Base-by-base conservation (phyloP, 2,113 vertebrate species). In the Gorsachius goisagi region DNA sequence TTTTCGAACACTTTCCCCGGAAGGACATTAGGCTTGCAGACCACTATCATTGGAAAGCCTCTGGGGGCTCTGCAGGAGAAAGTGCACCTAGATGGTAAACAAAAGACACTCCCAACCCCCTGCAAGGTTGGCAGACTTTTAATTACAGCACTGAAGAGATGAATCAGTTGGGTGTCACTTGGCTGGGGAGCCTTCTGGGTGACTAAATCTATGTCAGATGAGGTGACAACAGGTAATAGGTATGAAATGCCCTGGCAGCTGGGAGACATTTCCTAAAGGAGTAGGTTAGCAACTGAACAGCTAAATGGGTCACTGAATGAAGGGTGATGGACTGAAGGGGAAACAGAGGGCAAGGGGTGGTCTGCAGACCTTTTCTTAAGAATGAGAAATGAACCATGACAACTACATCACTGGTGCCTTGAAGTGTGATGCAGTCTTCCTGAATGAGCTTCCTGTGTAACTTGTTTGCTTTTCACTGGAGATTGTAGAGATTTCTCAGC, bases 101-200 rank as follows among this genome's bases (percentile, higher is more conserved):
- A 88, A 45, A 71, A 79, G 81, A 18, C 58, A 30, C 53, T 91
- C 50, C 45, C 21, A 80, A 14, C 9, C 47, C 66, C 41, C 47
- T 72, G 41, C 28, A 72, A 23, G 27, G 22, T 3, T 45, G 59
- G 55, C 50, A 90, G 88, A 53, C 72, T 77, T 95, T 49, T 96
- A 93, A 90, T 96, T 95, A 78, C 64, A 66, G 5, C 62, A 6
- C 1, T 5, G 73, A 52, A 68, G 85, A 73, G 79, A 47, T 95
- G 67, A 96, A 77, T 96, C 91, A 88, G 53, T 73, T 76, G 88
- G 39, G 62, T 91, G 85, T 85, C 81, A 68, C 16, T 90, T 27
- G 75, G 74, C 85, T 59, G 44, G 52, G 62, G 87, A 85, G 50
- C 21, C 35, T 82, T 73, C 74, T 79, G 71, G 49, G 84, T 96